phyloP scores from a whole-genome alignment of 2,888 invertebrate species.

The Scelioninae gen. 1 region DNA sequence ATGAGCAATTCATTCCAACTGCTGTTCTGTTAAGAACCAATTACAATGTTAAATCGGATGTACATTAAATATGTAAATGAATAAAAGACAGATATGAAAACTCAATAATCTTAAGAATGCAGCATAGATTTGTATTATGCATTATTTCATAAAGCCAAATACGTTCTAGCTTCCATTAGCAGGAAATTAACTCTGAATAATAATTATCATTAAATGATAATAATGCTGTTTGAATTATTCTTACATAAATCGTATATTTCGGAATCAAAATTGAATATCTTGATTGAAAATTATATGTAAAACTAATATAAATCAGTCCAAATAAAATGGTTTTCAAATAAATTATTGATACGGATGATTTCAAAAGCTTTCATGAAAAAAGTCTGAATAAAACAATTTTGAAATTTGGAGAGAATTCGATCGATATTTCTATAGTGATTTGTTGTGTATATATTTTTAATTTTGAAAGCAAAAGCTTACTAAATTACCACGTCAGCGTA shows the following conservation, averaged over 20 bases:
- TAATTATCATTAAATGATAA: too few species aligned
- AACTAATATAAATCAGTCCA: neutral
- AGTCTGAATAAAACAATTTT: conserved; percentile 9
- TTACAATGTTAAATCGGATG: conserved; percentile 9
- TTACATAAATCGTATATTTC: too few species aligned
- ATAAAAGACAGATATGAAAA: neutral
- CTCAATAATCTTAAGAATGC: neutral
- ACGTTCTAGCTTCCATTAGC: too few species aligned
- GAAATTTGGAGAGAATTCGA: conserved; percentile 38
- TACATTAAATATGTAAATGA: conserved; percentile 9
- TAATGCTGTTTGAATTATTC: too few species aligned
- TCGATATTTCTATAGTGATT: conserved; percentile 18
- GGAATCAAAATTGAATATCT: too few species aligned
- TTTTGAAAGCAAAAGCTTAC: conserved; percentile 46
- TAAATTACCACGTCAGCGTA: conserved; percentile 58
- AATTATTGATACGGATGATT: conserved; percentile 4
- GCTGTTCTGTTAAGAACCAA: conserved; percentile 2
- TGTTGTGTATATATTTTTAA: conserved; percentile 34
- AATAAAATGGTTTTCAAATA: conserved; percentile 14
- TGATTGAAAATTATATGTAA: neutral
- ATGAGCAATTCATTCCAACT: conserved; percentile 10
- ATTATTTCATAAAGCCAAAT: too few species aligned
- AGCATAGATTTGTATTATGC: neutral
- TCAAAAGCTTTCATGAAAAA: conserved; percentile 7
- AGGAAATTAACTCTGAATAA: too few species aligned